Evolutionary conservation across 2,113 vertebrate genomes (phyloP).

Genomic region (Rhodinocichla rosea): DNA sequence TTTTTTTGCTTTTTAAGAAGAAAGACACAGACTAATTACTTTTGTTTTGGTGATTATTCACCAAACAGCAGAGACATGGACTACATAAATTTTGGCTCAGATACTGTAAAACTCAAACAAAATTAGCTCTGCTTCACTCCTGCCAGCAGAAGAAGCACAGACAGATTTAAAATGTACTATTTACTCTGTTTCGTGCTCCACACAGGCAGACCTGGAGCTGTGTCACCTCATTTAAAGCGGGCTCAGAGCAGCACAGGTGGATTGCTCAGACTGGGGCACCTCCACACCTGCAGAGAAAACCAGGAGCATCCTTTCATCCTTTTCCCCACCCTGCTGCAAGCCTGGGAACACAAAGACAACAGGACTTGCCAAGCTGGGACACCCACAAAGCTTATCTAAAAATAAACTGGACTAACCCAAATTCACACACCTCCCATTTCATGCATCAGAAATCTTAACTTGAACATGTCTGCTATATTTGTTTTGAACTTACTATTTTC

Average conservation of each 20-base stretch:
- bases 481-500: background rate
- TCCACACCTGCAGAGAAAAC: background rate
- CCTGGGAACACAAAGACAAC: rapidly evolving
- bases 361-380: background rate
- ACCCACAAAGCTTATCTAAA: background rate
- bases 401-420: background rate
- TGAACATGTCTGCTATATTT: background rate
- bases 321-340: background rate
- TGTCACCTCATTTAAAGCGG: background rate
- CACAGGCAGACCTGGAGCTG: background rate
- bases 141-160: background rate
- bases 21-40: background rate
- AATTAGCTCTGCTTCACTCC: background rate
- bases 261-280: background rate
- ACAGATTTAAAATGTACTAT: background rate
- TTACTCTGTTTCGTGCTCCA: background rate
- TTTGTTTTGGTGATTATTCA: background rate
- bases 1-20: background rate
- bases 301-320: background rate
- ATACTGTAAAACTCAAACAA: background rate
- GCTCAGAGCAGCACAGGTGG: background rate
- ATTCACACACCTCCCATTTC: background rate
- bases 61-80: background rate
- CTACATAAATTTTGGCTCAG: background rate
- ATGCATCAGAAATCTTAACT: background rate